Evolutionary conservation across 2,888 invertebrate genomes (phyloP).

Genomic region (Xestia c-nigrum): DNA sequence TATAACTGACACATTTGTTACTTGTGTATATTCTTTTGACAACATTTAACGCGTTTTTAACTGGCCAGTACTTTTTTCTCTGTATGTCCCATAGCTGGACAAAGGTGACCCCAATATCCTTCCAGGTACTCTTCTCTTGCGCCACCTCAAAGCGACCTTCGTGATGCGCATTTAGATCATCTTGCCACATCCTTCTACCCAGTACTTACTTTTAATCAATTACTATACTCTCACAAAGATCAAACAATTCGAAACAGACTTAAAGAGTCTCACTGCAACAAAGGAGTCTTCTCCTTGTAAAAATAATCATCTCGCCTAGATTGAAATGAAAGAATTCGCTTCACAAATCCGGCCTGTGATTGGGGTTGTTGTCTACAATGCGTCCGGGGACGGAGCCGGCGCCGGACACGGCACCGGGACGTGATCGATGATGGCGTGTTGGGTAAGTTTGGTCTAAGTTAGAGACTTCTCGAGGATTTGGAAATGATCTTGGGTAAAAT

Average conservation of each 20-base stretch:
- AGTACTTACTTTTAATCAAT: no score
- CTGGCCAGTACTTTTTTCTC: no score
- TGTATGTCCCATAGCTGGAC: no score
- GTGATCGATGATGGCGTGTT: slow-evolving; percentile 57
- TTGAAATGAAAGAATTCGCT: slow-evolving; percentile 54
- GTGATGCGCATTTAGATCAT: no score
- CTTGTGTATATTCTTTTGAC: no score
- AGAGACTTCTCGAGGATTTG: neutral
- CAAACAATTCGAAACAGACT: neutral
- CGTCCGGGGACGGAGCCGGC: slow-evolving; percentile 57
- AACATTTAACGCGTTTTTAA: no score
- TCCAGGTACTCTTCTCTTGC: no score
- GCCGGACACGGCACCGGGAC: slow-evolving; percentile 56
- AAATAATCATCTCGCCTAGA: slow-evolving; percentile 35
- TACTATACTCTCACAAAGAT: no score
- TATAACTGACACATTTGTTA: no score
- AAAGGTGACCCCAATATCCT: no score
- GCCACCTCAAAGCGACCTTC: no score
- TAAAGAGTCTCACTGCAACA: neutral
- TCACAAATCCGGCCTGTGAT: slow-evolving; percentile 58
- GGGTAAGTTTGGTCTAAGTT: slow-evolving; percentile 1
- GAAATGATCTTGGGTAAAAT: neutral
- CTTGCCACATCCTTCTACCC: no score
- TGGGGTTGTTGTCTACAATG: slow-evolving; percentile 60
- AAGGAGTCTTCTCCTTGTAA: neutral